Conservation (phyloP, 2,797 vertebrate species). For the Pogoniulus pusillus region DNA sequence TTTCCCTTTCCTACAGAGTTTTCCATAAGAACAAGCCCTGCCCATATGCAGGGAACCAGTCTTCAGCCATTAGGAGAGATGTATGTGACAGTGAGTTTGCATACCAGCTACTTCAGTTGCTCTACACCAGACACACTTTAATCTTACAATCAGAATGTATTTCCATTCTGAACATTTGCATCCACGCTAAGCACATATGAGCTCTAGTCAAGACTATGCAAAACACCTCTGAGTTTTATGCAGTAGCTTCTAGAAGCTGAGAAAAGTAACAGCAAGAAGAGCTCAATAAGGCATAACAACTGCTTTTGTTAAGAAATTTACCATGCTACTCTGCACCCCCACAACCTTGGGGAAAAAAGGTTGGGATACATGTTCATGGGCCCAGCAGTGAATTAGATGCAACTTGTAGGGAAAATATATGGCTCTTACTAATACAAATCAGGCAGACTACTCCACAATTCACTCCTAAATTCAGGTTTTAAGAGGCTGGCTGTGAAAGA, state of each 20-base stretch:
- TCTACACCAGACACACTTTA: conserved; percentile 30
- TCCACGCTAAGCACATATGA: neutral
- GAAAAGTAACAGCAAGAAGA: neutral
- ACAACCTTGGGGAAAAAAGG: neutral
- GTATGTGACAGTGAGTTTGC: neutral
- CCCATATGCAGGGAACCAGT: neutral
- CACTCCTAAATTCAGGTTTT: neutral
- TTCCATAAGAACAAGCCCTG: neutral
- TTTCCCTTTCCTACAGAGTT: neutral
- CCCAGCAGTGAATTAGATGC: neutral
- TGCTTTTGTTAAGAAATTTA: neutral
- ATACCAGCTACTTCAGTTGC: neutral
- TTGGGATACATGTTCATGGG: neutral
- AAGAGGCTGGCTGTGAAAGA: neutral
- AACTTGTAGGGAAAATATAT: neutral
- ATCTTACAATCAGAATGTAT: neutral
- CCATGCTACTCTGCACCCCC: neutral
- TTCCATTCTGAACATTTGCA: conserved; percentile 49
- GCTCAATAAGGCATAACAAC: neutral
- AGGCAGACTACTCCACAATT: neutral
- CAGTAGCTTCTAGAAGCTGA: neutral
- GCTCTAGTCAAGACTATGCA: neutral
- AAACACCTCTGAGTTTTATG: neutral
- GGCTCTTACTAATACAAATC: neutral
- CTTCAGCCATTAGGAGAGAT: neutral